Evolutionary conservation across 2,113 vertebrate genomes (phyloP).

Genomic region (Sinocyclocheilus grahami): DNA sequence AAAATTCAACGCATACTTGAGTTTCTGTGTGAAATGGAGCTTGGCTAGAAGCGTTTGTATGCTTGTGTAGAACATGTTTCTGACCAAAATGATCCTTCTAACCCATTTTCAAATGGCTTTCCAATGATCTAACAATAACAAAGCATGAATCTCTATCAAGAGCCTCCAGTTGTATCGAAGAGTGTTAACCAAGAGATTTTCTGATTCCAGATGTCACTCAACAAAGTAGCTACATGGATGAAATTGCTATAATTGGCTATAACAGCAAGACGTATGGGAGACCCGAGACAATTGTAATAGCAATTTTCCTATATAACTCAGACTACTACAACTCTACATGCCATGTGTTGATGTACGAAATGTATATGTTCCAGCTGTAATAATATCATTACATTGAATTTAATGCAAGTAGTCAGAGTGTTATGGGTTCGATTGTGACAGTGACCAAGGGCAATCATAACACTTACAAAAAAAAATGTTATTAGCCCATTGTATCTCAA

Average conservation of each 20-base stretch:
- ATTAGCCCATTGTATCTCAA: neutral
- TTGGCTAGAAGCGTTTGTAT: neutral
- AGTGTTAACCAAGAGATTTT: neutral
- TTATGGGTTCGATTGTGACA: neutral
- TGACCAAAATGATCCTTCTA: neutral
- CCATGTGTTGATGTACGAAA: neutral
- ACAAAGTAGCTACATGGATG: conserved; percentile 14
- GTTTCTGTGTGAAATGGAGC: neutral
- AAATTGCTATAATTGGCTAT: conserved; percentile 21
- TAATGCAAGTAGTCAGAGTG: neutral
- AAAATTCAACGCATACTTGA: conserved; percentile 1
- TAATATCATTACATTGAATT: neutral
- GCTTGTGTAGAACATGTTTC: conserved; percentile 17
- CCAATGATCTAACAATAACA: neutral
- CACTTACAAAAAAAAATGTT: neutral
- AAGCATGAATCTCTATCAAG: conserved; percentile 8
- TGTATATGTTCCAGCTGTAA: neutral
- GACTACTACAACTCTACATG: neutral
- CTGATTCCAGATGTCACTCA: conserved; percentile 17
- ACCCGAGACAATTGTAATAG: conserved; percentile 2
- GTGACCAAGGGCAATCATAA: neutral
- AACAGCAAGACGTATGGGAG: neutral
- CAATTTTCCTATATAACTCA: neutral
- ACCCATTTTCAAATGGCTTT: conserved; percentile 1
- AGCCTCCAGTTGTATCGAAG: neutral